Evolutionary conservation across 2,888 invertebrate genomes (phyloP), one percentile per base, ranked within the genome.

Genomic region (Tachystola acroxantha): DNA sequence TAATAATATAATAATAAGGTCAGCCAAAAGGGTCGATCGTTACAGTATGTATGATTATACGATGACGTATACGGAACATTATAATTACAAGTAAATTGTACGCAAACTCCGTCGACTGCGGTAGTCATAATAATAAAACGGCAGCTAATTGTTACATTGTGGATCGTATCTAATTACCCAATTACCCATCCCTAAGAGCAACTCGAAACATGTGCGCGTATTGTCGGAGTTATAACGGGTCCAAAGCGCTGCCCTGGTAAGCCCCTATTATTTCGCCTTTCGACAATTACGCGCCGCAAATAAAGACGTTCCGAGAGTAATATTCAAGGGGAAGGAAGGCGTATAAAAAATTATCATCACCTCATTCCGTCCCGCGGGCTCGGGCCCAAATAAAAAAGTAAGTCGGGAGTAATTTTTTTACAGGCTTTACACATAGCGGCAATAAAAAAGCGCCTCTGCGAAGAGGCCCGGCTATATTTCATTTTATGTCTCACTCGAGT

Each of bases 341-440:
- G 51, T 55, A 64, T 71, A 68, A 71, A 71, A 72, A 69, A 72
- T 62, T 67, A 77, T 71, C 71, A 71, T 72, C 72, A 67, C 71
- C 64, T 66, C 64, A 51, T 63, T 53, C 58, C 55, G 37, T 43
- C 39, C 34, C 45, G 45, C 46, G 40, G 53, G 58, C 46, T 53
- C 36, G 42, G 39, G 44, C 50, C 51, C 49, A 56, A 68, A 71
- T 70, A 71, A 73, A 76, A 67, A 73, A 73, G 58, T 64, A 62
- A 71, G 68, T 69, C 60, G 62, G 53, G 54, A 72, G 76, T 77
- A 79, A 77, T 79, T 79, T 80, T 77, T 82, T 80, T 73, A 76
- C 79, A 74, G 74, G 74, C 72, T 68, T 72, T 76, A 77, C 77
- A 78, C 79, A 79, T 72, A 66, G 72, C 70, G 61, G 73, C 72